These are phyloP conservation scores for Electrophaes corylata DNA, from an alignment of 2,888 invertebrate species.

Conservation along the genomic window DNA sequence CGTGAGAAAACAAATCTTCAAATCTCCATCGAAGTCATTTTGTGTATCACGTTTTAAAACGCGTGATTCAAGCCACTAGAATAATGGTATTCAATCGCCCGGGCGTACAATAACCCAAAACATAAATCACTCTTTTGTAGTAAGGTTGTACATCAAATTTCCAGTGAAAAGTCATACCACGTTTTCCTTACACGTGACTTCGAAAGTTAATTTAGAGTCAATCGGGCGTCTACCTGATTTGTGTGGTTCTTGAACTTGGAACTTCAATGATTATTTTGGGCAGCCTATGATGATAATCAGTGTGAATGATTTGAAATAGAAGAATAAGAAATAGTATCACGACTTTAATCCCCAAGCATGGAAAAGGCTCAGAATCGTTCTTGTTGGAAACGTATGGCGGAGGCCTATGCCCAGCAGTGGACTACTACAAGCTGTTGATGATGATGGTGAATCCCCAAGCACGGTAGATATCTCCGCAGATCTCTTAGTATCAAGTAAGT, in stretches of 20 bases:
- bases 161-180: neutral
- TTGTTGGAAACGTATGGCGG: no score
- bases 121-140: neutral
- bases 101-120: neutral
- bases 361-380: no score
- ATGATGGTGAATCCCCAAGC: no score
- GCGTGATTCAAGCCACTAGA: slow-evolving; percentile 1
- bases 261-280: neutral
- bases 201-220: neutral
- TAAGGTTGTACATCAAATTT: neutral
- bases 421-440: no score
- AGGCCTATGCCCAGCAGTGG: no score
- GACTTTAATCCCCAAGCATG: no score
- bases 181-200: neutral
- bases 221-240: neutral
- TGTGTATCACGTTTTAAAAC: slow-evolving; percentile 4
- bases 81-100: neutral
- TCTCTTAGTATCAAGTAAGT: no score
- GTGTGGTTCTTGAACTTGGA: neutral
- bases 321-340: neutral
- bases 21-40: neutral
- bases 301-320: neutral
- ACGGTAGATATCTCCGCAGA: no score
- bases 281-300: neutral
- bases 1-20: neutral